A percentile compares a stretch with the other conserved stretches of the same genome.
These are phyloP conservation scores for Tolypeutes matacus DNA, from an alignment of 2,797 vertebrate species.

Conservation along the genomic window DNA sequence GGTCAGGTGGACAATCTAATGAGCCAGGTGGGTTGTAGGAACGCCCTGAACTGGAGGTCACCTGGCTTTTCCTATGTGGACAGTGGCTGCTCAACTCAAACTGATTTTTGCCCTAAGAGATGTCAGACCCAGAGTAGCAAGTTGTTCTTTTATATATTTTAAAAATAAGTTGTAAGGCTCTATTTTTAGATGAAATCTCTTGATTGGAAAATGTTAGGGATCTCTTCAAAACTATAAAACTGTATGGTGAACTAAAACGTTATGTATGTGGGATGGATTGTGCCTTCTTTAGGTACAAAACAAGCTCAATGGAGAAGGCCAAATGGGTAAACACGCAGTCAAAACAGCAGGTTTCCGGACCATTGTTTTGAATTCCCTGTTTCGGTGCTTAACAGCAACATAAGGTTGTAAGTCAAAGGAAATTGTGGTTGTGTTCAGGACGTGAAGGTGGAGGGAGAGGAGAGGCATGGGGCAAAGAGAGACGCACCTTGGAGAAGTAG, in stretches of 20 bases:
- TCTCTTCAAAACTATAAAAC: not conserved
- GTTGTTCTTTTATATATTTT: not conserved
- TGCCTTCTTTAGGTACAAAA: not conserved
- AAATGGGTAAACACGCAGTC: not conserved
- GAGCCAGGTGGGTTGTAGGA: fast-evolving
- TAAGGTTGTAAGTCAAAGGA: not conserved
- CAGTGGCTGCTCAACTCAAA: not conserved
- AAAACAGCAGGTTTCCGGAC: not conserved
- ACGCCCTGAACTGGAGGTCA: not conserved
- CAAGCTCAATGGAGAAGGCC: not conserved
- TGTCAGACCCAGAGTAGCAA: not conserved
- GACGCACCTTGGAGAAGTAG: not conserved
- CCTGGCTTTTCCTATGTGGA: not conserved
- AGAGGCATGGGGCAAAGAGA: not conserved
- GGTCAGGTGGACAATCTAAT: not conserved
- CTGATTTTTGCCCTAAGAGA: not conserved
- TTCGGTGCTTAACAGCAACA: not conserved
- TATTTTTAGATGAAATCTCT: not conserved
- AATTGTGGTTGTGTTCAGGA: not conserved
- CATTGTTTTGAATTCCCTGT: not conserved
- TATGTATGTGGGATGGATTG: not conserved
- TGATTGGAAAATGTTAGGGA: not conserved
- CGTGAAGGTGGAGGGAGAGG: not conserved
- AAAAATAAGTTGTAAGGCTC: not conserved
- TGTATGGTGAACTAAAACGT: not conserved